Evolutionary conservation across 2,888 invertebrate genomes (phyloP), one percentile per base, ranked within the genome.

Genomic region (Leptopterna dolabrata): DNA sequence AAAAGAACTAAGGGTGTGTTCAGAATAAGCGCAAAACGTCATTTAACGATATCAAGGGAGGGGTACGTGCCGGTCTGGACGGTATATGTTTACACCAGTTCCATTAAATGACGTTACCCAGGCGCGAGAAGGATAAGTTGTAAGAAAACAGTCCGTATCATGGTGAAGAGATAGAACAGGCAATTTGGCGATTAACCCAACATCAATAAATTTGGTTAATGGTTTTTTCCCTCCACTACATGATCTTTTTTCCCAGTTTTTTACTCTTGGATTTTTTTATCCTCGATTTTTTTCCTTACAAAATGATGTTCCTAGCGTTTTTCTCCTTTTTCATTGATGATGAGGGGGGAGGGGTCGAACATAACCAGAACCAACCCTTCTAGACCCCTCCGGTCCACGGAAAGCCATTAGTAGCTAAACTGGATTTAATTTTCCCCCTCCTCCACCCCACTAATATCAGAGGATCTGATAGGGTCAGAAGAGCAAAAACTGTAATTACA

Each of bases 401-500:
- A 83, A 83, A 30, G 83, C 83, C 83, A 83, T 83, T 83, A 83
- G 83, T 83, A 83, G 83, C 83, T 83, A 83, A 83, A 83, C 83
- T 83, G 83, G 83, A 70, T 83, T 83, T 83, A 83, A 83, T 83
- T 83, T 83, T 36, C 83, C 82, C 63, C 30, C n/a, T 29, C 55
- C 83, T 41, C 36, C 83, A 0, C 70, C 36, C n/a, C n/a, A 3
- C 78, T n/a, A 45, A 24, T 16, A 24, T 45, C 83, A 27, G 41
- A 36, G 63, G 70, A 83, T 83, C 83, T 63, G 83, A 83, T 83
- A 70, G 83, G 81, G 51, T 51, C 83, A 63, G 16, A 63, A 63
- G 70, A 70, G 83, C 83, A 83, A 83, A 83, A 83, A 83, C 83
- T 36, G 83, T 83, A 83, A 83, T 83, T 83, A 83, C 83, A 70